Evolutionary conservation across 2,797 vertebrate species (phyloP), one percentile per base, ranked within the genome.

Genomic region (Astyanax mexicanus): DNA sequence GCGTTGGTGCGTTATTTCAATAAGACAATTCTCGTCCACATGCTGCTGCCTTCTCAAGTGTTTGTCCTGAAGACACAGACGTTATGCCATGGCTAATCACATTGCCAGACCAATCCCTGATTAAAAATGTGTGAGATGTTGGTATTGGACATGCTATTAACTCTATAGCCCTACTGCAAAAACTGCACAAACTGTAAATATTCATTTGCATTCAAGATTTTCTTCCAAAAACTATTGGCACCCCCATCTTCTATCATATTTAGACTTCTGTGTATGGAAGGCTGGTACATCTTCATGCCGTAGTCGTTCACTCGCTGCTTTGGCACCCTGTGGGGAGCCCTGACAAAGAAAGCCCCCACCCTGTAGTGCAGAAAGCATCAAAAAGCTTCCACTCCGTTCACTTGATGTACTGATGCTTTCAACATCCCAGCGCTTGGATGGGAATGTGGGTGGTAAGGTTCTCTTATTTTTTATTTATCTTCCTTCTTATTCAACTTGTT

Each of bases 341-440:
- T 69, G 71, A 72, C 65, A 74, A 49, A 79, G 29, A 66, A 62
- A 78, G 25, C 35, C 4, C 37, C 13, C 23, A 5, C 23, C 74
- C 77, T 62, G 70, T 68, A 68, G 65, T 45, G 45, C 25, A 62
- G 45, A 69, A 73, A 62, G 72, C 77, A 79, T 69, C 49, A 64
- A 57, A 79, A 74, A 57, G 32, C 35, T 23, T 71, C 71, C 37
- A 21, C 40, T 29, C 23, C 21, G 1, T 44, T 74, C 38, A 37
- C 23, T n/a, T 52, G 64, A 61, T 11, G 49, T 27, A 74, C 58
- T 65, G 47, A 69, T 25, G 52, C 66, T 74, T 44, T 70, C 23
- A 74, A 32, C 47, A 69, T 40, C 38, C 32, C 17, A 19, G 25
- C 6, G 17, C 58, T 69, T 21, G 19, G 57, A 69, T 45, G 32